A percentile compares a stretch with the other conserved stretches of the same genome.
phyloP scores from a whole-genome alignment of 2,797 vertebrate species.

The Aselliscus stoliczkanus region DNA sequence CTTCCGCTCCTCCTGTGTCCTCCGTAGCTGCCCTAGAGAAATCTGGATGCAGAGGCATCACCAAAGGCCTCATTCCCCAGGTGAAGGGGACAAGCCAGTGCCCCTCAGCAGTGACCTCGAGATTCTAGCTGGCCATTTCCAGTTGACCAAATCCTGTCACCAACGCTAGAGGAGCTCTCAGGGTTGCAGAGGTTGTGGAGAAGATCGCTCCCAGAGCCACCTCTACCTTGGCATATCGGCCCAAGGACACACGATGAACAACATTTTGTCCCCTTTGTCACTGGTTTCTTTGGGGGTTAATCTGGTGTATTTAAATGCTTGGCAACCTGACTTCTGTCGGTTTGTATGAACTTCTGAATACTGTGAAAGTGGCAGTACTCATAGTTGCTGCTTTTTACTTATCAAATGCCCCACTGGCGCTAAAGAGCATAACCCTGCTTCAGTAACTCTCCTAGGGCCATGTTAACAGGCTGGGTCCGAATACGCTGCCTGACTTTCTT shows the following conservation, averaged over 20 bases:
- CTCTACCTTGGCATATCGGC: neutral
- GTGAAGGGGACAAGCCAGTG: neutral
- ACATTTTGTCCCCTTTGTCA: neutral
- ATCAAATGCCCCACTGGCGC: neutral
- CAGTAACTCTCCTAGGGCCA: neutral
- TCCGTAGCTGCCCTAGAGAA: neutral
- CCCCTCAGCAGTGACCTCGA: neutral
- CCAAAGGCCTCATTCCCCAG: neutral
- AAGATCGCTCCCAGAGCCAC: neutral
- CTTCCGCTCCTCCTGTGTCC: neutral
- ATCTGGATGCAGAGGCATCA: neutral
- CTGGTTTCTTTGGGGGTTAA: neutral
- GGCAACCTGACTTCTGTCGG: neutral
- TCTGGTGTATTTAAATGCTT: neutral
- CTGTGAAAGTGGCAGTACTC: neutral
- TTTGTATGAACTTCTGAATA: neutral
- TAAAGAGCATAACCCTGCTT: neutral
- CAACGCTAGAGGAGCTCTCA: accelerated
- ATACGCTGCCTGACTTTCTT: neutral
- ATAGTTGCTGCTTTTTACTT: neutral
- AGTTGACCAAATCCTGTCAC: accelerated
- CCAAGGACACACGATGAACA: neutral
- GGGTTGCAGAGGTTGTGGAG: neutral
- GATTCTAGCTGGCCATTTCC: neutral
- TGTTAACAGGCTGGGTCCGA: neutral